phyloP scores from a whole-genome alignment of 2,113 vertebrate species.

The Shinisaurus crocodilurus region DNA sequence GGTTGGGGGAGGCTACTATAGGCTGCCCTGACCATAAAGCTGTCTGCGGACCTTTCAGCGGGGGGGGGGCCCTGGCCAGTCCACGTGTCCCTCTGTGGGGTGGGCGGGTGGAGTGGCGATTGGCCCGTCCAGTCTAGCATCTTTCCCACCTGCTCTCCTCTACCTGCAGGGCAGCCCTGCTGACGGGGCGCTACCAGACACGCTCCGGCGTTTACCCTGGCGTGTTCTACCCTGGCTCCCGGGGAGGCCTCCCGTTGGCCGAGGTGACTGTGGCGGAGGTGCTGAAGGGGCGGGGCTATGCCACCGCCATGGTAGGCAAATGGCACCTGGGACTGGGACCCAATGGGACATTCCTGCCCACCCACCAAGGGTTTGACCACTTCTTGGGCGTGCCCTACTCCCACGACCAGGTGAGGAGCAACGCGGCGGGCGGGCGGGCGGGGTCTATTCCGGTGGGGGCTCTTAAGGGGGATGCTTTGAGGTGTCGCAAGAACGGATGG shows the following conservation, averaged over 20 bases:
- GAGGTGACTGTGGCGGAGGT: conserved; percentile 92
- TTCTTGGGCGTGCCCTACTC: conserved; percentile 93
- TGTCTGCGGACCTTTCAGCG: not conserved
- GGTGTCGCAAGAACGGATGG: not conserved
- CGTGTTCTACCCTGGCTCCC: conserved; percentile 86
- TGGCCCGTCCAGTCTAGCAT: not conserved
- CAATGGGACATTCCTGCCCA: conserved; percentile 86
- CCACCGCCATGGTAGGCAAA: conserved; percentile 88
- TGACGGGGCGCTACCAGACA: conserved; percentile 90
- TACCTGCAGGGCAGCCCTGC: conserved; percentile 86
- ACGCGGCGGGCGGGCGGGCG: too few relatives aligned
- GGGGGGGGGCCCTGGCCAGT: too few relatives aligned
- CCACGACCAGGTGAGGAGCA: conserved; percentile 86
- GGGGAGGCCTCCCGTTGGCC: conserved; percentile 86
- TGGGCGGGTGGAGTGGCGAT: too few relatives aligned
- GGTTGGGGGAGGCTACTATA: not conserved
- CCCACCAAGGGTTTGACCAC: conserved; percentile 88
- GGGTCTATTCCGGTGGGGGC: too few relatives aligned
- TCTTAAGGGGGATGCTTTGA: not conserved
- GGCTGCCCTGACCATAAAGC: not conserved
- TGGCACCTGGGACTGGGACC: conserved; percentile 90
- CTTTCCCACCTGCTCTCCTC: fast-evolving
- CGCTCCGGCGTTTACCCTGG: conserved; percentile 91
- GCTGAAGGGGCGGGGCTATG: conserved; percentile 85
- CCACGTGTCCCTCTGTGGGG: not conserved